Conservation (phyloP, 2,888 invertebrate species). For the Tetheella fluctuosa region DNA sequence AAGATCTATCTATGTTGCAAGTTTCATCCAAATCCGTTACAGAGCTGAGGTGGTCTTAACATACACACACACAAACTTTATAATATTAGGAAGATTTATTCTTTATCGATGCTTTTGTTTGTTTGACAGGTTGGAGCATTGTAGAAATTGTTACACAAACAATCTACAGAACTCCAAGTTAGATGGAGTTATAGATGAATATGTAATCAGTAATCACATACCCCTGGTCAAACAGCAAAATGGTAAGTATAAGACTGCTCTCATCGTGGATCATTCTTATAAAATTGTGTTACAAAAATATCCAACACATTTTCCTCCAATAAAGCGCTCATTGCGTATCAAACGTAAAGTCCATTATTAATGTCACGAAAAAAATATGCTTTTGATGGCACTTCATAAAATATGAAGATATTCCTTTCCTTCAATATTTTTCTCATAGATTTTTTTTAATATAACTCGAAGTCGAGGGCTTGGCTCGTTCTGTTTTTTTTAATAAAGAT, state of each 20-base stretch:
- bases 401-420: not conserved
- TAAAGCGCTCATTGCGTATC: not conserved
- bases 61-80: too few relatives aligned
- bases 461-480: not conserved
- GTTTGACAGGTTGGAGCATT: constrained; percentile 82
- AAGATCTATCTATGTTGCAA: too few relatives aligned
- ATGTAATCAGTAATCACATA: constrained; percentile 80
- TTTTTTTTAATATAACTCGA: not conserved
- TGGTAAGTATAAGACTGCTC: constrained; percentile 56
- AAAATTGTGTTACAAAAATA: not conserved
- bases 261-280: too few relatives aligned
- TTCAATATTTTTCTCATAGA: not conserved
- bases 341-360: not conserved
- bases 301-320: not conserved
- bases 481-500: not conserved
- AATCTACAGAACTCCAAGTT: constrained; percentile 83
- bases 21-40: too few relatives aligned
- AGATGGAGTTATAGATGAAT: constrained; percentile 75
- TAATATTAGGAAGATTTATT: too few relatives aligned
- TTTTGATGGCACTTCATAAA: not conserved
- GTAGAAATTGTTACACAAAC: constrained; percentile 94
- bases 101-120: constrained; percentile 14
- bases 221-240: constrained; percentile 75
- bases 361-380: not conserved
- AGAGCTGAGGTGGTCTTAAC: too few relatives aligned